Evolutionary conservation across 2,113 vertebrate species (phyloP), one percentile per base, ranked within the genome.

Genomic region (Perognathus longimembris): DNA sequence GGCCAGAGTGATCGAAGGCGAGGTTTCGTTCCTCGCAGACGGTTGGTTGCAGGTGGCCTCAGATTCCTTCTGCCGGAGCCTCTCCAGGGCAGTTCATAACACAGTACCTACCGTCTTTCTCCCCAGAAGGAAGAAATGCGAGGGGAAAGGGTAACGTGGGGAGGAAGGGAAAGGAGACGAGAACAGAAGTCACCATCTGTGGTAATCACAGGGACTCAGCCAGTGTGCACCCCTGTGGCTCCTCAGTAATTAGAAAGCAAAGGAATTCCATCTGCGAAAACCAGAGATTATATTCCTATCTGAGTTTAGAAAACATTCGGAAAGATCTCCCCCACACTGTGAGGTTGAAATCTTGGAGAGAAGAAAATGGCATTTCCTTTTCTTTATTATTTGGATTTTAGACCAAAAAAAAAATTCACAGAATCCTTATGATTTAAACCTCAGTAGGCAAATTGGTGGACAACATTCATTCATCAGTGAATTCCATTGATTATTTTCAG

Each of bases 181-280:
- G 9, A 28, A 18, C 3, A 28, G 38, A 24, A 50, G 32, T 12
- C 4, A 40, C 7, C 3, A 17, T 22, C 28, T 11, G 50, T 38
- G 10, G 3, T 12, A 42, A 10, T 6, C 2, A 5, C 2, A 38
- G 32, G 32, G 64, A 24, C 10, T 12, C 32, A 6, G 26, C 42
- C 42, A 24, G 2, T 61, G 21, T 26, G 18, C 9, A 40, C n/a
- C 18, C 9, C 1, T 9, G 1, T 18, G 1, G 15, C 1, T 30
- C 32, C 59, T 84, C 18, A 38, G 32, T 59, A 59, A 70, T n/a
- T 45, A n/a, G 54, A 54, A n/a, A 76, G 28, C 34, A 82, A 18
- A 54, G 17, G 15, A 50, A 54, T 24, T 26, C 24, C 2, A 32
- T 50, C 74, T 69, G 50, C 32, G 38, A 34, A 71, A 69, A 57